Base-by-base conservation (phyloP, 2,113 vertebrate genomes). In the Sigmodon hispidus region DNA sequence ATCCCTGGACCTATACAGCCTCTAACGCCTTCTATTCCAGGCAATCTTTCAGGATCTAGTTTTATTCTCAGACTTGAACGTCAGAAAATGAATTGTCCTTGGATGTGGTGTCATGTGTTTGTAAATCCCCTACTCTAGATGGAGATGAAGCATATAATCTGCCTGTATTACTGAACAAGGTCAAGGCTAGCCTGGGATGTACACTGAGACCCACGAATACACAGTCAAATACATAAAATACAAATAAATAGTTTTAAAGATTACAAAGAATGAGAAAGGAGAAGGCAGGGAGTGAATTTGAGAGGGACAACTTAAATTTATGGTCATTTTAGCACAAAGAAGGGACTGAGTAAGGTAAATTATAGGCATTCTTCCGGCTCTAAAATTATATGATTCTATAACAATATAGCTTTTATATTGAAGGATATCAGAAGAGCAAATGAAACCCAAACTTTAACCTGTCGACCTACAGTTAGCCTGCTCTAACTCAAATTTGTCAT, bases 341-440 rank as follows among this genome's bases (percentile, higher is more conserved):
- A 86, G 31, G 26, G 21, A 52, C 13, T 92, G 87, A 92, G 67
- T 31, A 40, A 94, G 72, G 72, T 91, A 61, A 91, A 21, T 34
- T 88, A 48, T 80, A 69, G 95, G 85, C 61, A 55, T 52, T 65
- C 85, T 89, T 93, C 70, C 55, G 45, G 59, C 43, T 95, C 81
- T 93, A 96, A 97, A 97, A 94, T 67, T 83, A 85, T 96, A 90
- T 94, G 93, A 93, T 90, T 96, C 86, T 90, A 55, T 88, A 97
- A 97, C 96, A 98, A 97, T 97, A 97, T 96, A 95, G 88, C 96
- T 97, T 97, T 96, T 97, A 96, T 97, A 97, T 97, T 89, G 89
- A 97, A 73, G 34, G 86, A 87, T 96, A 96, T 96, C 96, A 97
- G 91, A 94, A 97, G 89, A 95, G 87, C 95, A 96, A 97, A 95